phyloP scores from a whole-genome alignment of 1,140 invertebrate species.

The Kradibia gibbosae region DNA sequence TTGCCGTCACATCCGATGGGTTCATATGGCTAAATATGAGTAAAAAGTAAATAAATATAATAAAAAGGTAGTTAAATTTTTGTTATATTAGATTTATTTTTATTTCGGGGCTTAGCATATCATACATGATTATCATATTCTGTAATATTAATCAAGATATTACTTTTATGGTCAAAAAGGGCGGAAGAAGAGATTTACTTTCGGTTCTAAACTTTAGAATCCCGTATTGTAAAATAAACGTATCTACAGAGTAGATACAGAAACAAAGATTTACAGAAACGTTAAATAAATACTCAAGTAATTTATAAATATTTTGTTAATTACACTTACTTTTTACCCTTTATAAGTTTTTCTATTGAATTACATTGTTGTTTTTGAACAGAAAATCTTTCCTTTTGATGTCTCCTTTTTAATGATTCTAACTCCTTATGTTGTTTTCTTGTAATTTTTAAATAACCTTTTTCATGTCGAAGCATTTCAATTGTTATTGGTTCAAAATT shows the following conservation, averaged over 20 bases:
- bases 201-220: too few relatives aligned
- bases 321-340: conserved; percentile 87
- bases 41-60: background rate
- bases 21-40: background rate
- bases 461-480: conserved; percentile 91
- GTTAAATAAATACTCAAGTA: too few relatives aligned
- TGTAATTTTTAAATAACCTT: conserved; percentile 93
- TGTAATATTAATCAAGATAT: too few relatives aligned
- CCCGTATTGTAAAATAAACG: too few relatives aligned
- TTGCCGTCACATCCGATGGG: too few relatives aligned
- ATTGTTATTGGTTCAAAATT: conserved; percentile 94
- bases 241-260: too few relatives aligned
- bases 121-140: too few relatives aligned
- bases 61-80: background rate
- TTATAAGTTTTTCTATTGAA: conserved; percentile 95
- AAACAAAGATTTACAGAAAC: too few relatives aligned
- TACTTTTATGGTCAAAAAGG: too few relatives aligned
- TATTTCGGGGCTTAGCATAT: background rate
- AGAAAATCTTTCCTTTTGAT: conserved; percentile 91
- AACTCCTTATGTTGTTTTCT: conserved; percentile 97
- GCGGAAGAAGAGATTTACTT: too few relatives aligned
- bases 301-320: background rate
- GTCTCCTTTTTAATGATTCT: conserved; percentile 92
- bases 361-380: conserved; percentile 96
- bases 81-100: background rate